Evolutionary conservation across 2,797 vertebrate species (phyloP), one percentile per base, ranked within the genome.

Genomic region (Diglossa cyanea): DNA sequence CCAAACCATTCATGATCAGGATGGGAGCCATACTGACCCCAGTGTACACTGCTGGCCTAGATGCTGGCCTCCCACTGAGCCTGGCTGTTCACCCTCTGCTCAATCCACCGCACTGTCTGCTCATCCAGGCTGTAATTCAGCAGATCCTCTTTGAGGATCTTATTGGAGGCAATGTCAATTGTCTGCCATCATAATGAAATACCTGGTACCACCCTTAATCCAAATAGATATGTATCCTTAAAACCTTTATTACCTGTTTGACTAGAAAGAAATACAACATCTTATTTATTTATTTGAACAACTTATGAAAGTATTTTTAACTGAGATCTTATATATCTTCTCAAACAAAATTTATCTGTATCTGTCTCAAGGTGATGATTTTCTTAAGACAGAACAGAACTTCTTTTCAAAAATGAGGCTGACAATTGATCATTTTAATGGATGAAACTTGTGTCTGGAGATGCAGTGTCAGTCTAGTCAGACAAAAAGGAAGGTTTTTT

Each of bases 401-500:
- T 60, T 78, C 4, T 60, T 88, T 58, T 35, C 19, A 26, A 58
- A 94, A 91, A 70, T 37, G 15, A 80, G 14, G 45, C 9, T 14
- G 13, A 35, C 10, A 5, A 63, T 53, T 26, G 35, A 60, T 39
- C 9, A 2, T 75, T 84, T 78, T 37, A 54, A 30, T 23, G 37
- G 25, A 67, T 28, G 13, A 82, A 90, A 61, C 10, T 44, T 68
- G 15, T 14, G 7, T 26, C 65, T 72, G 51, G 21, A 80, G 23
- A 73, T 14, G 9, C 30, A 21, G 8, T n/a, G 8, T 45, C 47
- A 74, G 16, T 48, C 48, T 62, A 77, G 21, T 24, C 61, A 71
- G n/a, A 63, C 11, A 77, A 66, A 61, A 61, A 39, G 3, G 3
- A 0, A 0, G 35, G 4, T 0, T 10, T 9, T 13, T 1, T 67